These are phyloP conservation scores for Heliothis subflexa DNA, from an alignment of 1,140 invertebrate species.

Conservation along the genomic window DNA sequence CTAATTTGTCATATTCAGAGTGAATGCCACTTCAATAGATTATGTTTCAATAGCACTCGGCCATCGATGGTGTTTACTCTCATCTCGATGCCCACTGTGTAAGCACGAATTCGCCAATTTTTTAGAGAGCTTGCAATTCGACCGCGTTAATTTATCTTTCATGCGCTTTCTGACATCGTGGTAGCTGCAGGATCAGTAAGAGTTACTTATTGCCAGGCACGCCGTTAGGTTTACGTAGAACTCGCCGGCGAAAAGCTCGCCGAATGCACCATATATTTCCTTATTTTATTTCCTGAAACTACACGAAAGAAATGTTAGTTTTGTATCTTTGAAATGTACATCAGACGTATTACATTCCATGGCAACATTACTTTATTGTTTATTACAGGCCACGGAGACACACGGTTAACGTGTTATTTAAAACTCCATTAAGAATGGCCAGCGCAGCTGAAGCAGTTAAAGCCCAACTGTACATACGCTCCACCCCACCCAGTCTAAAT, in stretches of 20 bases:
- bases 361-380: conserved; percentile 5
- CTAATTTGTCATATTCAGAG: no score
- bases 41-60: no score
- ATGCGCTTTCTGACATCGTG: background rate
- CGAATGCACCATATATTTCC: background rate
- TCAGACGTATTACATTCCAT: background rate
- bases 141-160: conserved; percentile 17
- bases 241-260: background rate
- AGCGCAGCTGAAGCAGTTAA: conserved; percentile 35
- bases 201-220: conserved; percentile 10
- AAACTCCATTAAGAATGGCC: conserved; percentile 39
- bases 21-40: no score
- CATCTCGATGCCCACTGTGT: background rate
- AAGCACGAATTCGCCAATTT: background rate
- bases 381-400: conserved; percentile 8
- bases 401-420: conserved; percentile 28
- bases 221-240: background rate
- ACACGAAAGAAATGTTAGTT: background rate
- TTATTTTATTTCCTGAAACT: background rate
- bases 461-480: conserved; percentile 30
- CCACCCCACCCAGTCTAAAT: conserved; percentile 29
- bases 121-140: conserved; percentile 3
- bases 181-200: background rate
- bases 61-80: no score
- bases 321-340: background rate